Evolutionary conservation across 2,113 vertebrate species (phyloP).

Genomic region (Phaetusa simplex): DNA sequence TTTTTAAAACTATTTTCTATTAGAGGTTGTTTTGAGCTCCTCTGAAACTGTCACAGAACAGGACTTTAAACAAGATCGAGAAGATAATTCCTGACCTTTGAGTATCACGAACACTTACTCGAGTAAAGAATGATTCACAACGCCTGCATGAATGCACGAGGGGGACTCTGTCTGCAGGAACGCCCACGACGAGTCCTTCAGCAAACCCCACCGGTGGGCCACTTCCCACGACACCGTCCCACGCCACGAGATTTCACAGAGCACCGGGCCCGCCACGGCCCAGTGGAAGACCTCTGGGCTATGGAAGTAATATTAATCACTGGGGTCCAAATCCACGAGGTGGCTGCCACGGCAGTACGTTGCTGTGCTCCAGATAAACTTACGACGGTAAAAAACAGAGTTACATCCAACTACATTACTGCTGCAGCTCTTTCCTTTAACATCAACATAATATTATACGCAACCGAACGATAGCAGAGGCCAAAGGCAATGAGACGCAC

Average conservation of each 20-base stretch:
- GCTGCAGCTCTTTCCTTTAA: background rate
- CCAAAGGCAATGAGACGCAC: background rate
- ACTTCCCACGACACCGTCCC: accelerated
- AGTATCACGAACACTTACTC: background rate
- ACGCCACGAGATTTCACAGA: background rate
- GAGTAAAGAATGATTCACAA: background rate
- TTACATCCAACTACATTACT: background rate
- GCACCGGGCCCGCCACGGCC: background rate
- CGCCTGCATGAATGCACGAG: background rate
- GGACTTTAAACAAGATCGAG: slow-evolving; percentile 7
- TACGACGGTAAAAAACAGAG: background rate
- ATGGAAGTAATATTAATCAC: background rate
- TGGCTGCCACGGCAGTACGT: background rate
- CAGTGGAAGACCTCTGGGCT: background rate
- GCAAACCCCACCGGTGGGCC: background rate
- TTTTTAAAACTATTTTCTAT: background rate
- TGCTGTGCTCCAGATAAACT: background rate
- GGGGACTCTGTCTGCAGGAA: background rate
- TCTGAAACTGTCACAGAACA: background rate
- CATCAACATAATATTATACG: background rate
- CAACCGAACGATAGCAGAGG: background rate
- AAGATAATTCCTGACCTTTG: slow-evolving; percentile 43
- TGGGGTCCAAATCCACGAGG: background rate
- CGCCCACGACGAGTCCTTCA: background rate
- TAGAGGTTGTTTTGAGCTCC: background rate